A percentile compares a stretch with the other conserved stretches of the same genome.
Conservation (phyloP, 2,797 vertebrate species). For the Diceros bicornis region DNA sequence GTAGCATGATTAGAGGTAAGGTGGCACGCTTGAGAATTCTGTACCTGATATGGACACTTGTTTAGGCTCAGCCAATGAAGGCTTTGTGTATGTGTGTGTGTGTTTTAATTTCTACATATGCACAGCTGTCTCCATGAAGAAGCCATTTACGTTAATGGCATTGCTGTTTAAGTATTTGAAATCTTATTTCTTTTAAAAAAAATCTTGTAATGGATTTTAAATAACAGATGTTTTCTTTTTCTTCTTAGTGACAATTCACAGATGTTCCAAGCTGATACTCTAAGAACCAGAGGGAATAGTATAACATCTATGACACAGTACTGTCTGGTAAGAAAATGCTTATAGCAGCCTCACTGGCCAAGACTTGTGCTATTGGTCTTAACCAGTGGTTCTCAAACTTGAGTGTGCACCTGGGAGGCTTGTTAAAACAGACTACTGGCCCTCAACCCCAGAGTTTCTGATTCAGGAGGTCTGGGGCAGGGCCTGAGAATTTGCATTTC, state of each 20-base stretch:
- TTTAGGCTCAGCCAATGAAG: constrained; percentile 27
- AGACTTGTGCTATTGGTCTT: background rate
- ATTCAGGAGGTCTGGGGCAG: background rate
- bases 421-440: background rate
- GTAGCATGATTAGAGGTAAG: constrained; percentile 57
- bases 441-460: background rate
- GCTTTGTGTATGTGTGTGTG: background rate
- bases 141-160: constrained; percentile 56
- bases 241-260: constrained; percentile 92
- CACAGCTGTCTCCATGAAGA: constrained; percentile 54
- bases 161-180: constrained; percentile 62
- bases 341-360: background rate
- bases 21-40: constrained; percentile 46
- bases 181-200: constrained; percentile 63
- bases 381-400: constrained; percentile 45
- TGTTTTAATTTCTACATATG: constrained; percentile 39
- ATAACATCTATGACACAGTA: constrained; percentile 92
- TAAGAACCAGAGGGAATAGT: constrained; percentile 94
- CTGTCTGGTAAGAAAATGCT: constrained; percentile 91
- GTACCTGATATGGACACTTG: constrained; percentile 56
- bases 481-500: constrained; percentile 61
- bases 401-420: background rate
- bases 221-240: constrained; percentile 82
- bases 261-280: constrained; percentile 92
- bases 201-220: background rate